Evolutionary conservation across 2,888 invertebrate species (phyloP).

Genomic region (Macrophya annulata): DNA sequence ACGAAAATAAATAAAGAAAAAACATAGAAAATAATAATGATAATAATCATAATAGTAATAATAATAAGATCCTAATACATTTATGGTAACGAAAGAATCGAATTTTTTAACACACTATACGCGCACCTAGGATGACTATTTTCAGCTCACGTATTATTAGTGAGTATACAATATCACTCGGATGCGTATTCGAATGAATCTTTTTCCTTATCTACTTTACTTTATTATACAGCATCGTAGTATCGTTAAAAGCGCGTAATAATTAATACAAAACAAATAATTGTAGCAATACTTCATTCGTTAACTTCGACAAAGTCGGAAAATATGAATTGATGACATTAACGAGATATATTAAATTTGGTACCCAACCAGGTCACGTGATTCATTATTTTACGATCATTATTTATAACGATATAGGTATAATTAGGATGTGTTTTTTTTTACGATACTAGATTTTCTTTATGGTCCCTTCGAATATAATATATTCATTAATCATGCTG

Average conservation of each 20-base stretch:
- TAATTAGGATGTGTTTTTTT: not conserved
- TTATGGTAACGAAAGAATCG: slow-evolving; percentile 42
- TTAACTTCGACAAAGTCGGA: not conserved
- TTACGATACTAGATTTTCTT: not conserved
- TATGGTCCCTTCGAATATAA: slow-evolving; percentile 26
- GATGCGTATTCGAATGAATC: not conserved
- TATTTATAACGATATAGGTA: not conserved
- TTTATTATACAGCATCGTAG: not conserved
- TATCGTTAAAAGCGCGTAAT: not conserved
- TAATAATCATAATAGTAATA: not conserved
- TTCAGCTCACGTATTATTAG: not conserved
- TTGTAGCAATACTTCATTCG: not conserved
- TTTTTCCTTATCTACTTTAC: not conserved
- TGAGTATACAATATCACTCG: not conserved
- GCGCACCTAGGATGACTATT: slow-evolving; percentile 35
- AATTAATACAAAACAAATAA: not conserved
- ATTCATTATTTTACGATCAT: not conserved
- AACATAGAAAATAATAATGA: not conserved
- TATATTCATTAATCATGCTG: not conserved
- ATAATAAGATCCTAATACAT: slow-evolving; percentile 21
- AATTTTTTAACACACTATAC: slow-evolving; percentile 22
- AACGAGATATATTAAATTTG: not conserved
- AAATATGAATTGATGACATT: not conserved
- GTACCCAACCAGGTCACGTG: not conserved
- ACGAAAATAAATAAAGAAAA: not conserved